These are phyloP conservation scores for Carassius carassius DNA, from an alignment of 2,113 vertebrate genomes.

Conservation along the genomic window DNA sequence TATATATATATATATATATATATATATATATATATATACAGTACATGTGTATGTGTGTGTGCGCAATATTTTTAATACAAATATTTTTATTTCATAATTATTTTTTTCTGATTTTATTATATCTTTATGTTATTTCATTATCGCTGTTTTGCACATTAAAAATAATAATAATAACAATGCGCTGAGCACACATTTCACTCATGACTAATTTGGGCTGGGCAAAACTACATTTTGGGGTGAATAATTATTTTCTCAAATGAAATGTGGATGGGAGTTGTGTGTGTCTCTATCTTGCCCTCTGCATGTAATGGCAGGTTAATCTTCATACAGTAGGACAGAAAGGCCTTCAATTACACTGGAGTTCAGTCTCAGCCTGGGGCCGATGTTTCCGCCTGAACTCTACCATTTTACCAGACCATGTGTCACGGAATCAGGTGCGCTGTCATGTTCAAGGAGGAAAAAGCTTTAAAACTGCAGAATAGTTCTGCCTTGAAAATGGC, in stretches of 20 bases:
- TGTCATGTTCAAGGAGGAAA: neutral
- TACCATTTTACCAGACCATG: conserved; percentile 21
- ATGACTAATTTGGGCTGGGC: neutral
- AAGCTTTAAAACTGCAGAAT: neutral
- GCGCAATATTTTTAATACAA: neutral
- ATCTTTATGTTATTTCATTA: neutral
- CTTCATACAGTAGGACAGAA: conserved; percentile 16
- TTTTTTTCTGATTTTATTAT: neutral
- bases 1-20: too few relatives aligned
- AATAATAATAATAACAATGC: neutral
- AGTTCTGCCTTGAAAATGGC: neutral
- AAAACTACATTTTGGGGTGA: neutral
- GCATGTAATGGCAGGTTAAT: neutral
- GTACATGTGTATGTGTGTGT: too few relatives aligned
- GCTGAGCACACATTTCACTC: neutral
- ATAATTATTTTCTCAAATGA: neutral
- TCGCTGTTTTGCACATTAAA: neutral
- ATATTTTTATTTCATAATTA: neutral
- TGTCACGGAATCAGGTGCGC: neutral
- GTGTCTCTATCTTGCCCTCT: neutral
- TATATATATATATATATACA: too few relatives aligned
- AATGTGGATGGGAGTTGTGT: conserved; percentile 1
- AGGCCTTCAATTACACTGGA: neutral
- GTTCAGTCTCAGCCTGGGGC: conserved; percentile 26
- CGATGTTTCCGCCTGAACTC: conserved; percentile 11